Conservation (phyloP, 2,888 invertebrate genomes). For the Hoplodrina blanda region DNA sequence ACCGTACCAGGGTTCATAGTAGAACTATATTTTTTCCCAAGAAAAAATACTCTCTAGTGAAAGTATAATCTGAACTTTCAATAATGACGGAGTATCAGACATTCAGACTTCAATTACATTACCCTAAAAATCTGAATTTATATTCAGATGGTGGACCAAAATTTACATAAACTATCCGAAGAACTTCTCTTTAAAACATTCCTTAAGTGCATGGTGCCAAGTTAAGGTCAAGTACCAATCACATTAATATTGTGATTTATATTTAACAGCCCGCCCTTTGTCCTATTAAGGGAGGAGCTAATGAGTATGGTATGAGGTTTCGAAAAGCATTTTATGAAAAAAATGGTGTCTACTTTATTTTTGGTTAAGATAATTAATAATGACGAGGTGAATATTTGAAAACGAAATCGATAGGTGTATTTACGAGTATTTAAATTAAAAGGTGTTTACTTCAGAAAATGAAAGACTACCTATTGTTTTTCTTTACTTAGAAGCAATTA, state of each 20-base stretch:
- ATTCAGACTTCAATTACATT: conserved; percentile 30
- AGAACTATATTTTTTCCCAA: too few relatives aligned
- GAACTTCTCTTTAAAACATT: conserved; percentile 73
- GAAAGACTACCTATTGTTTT: too few relatives aligned
- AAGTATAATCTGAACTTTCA: conserved; percentile 27
- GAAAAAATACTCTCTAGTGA: conserved; percentile 1
- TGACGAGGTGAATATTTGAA: conserved; percentile 12
- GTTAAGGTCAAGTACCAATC: conserved; percentile 69
- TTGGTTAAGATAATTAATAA: conserved; percentile 39
- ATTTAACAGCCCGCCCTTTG: conserved; percentile 76
- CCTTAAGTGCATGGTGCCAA: conserved; percentile 72
- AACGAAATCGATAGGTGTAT: neutral
- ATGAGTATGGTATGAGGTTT: conserved; percentile 60
- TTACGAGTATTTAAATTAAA: too few relatives aligned
- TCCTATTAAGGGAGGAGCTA: conserved; percentile 73
- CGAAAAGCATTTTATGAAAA: conserved; percentile 46
- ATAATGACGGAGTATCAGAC: conserved; percentile 17
- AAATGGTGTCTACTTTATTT: conserved; percentile 27
- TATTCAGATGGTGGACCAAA: conserved; percentile 28
- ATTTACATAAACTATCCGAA: conserved; percentile 35
- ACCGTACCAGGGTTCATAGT: too few relatives aligned
- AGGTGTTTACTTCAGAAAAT: too few relatives aligned
- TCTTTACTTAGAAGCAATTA: too few relatives aligned
- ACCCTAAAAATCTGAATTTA: conserved; percentile 44
- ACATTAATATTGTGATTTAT: conserved; percentile 83